Base-by-base conservation (phyloP, 2,113 vertebrate genomes). In the Aegithalos caudatus region DNA sequence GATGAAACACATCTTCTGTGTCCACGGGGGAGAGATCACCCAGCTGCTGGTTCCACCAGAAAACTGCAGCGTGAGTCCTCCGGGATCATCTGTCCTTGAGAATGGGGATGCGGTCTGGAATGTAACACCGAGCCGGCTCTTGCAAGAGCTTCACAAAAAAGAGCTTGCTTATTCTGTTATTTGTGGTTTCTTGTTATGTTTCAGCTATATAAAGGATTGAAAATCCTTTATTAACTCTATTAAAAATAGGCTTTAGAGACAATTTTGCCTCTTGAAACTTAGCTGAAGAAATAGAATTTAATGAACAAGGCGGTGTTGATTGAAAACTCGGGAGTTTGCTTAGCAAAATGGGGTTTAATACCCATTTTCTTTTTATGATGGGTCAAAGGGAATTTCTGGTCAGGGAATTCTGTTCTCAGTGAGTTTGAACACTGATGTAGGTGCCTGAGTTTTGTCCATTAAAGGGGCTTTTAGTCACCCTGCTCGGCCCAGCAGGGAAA, bases 1-100 rank as follows among this genome's bases (percentile, higher is more conserved):
- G 97, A 99, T 99, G 99, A 99, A 99, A 35, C 99, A 99, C 65
- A 99, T 99, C 97, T 99, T 99, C 98, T 99, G 99, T 23, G 99
- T 99, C 11, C 99, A 99, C 21, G 99, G 99, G 10, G 99, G 99
- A 24, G 99, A 99, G 96, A 99, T 99, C 93, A 99, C 98, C 7
- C 99, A 99, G 94, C 98, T 99, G 42, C 98, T 99, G 10, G 98
- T 99, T 20, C 99, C 99, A 0, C 99, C 99, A 0, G 99, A 99
- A 70, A 99, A 98, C 98, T 99, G 99, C 97, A 99, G 99, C 6
- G 99, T 99, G 1, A 83, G 87, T 80, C 4, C n/a, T 20, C 20
- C 0, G 0, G 40, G 57, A 2, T 3, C 4, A 3, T 47, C 21
- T 2, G n/a, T n/a, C n/a, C n/a, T n/a, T 1, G 22, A 17, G 24